Percentiles rank a stretch among this genome's conserved stretches.
Evolutionary conservation across 2,113 vertebrate species (phyloP).

Genomic region (Peromyscus polionotus): DNA sequence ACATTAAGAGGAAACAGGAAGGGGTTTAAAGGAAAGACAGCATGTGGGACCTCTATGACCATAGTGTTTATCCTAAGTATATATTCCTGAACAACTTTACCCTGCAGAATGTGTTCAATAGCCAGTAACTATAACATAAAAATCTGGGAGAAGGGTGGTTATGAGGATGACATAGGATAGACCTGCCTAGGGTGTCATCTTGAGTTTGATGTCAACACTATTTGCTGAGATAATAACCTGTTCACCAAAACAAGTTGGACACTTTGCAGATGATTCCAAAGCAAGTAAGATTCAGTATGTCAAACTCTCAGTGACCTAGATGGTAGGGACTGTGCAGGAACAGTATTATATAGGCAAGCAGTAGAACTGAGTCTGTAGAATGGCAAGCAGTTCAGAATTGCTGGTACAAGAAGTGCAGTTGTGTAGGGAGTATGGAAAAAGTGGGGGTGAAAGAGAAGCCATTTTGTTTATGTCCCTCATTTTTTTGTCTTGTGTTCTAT

Average conservation of each 20-base stretch:
- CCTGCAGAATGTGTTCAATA: not conserved
- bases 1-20: not conserved
- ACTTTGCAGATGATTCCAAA: not conserved
- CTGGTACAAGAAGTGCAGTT: conserved; percentile 40
- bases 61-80: not conserved
- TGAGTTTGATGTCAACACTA: not conserved
- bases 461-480: not conserved
- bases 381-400: not conserved
- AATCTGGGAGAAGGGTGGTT: not conserved
- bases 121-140: not conserved
- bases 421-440: not conserved
- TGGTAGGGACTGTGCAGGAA: not conserved
- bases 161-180: not conserved
- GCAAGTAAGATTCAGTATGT: not conserved
- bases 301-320: not conserved
- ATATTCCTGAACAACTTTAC: not conserved
- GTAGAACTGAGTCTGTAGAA: conserved; percentile 55
- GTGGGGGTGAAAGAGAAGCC: not conserved
- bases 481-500: not conserved
- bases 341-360: not conserved
- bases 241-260: not conserved
- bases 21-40: not conserved
- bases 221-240: not conserved
- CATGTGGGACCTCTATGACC: not conserved
- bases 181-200: not conserved